Base-by-base conservation (phyloP, 2,888 invertebrate species). In the Molorchus minor region DNA sequence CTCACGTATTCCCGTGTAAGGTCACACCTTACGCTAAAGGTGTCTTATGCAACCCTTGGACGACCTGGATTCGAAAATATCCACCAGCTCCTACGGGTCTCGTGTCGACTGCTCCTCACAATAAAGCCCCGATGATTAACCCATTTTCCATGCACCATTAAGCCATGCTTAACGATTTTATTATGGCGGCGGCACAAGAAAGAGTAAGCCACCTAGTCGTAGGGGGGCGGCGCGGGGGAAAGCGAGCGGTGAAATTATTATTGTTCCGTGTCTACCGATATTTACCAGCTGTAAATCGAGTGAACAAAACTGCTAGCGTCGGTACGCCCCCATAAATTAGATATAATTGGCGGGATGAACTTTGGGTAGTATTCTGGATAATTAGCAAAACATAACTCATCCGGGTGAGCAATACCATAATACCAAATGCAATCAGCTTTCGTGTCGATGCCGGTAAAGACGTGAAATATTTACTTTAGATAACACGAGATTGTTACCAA, bases 341-440 rank as follows among this genome's bases (percentile, higher is more conserved):
- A 64, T 64, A 69, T 75, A 77, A 78, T 77, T 77, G 77, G 77
- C 67, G 44, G 75, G 75, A 77, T 76, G 76, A 78, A 76, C 77
- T 77, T 76, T 69, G n/a, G 74, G 71, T 71, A 73, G 75, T 74
- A 75, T 74, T 69, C 66, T 61, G 70, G 73, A 74, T 74, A 75
- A 75, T 75, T 75, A 75, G 73, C 67, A 72, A 73, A 73, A 68
- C 73, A 75, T 75, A 72, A 73, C 68, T 75, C 75, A 73, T 75
- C 72, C 68, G 61, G 57, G 53, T 56, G 65, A 70, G 64, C 56
- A 36, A 41, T 64, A 66, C 62, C 66, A 33, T n/a, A n/a, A n/a
- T n/a, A n/a, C n/a, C n/a, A 61, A 54, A 54, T 58, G 54, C 41
- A 46, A 56, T 44, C 45, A 29, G 30, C 35, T 47, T 45, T 20